phyloP scores from a whole-genome alignment of 2,113 vertebrate genomes.

The Xyrauchen texanus region DNA sequence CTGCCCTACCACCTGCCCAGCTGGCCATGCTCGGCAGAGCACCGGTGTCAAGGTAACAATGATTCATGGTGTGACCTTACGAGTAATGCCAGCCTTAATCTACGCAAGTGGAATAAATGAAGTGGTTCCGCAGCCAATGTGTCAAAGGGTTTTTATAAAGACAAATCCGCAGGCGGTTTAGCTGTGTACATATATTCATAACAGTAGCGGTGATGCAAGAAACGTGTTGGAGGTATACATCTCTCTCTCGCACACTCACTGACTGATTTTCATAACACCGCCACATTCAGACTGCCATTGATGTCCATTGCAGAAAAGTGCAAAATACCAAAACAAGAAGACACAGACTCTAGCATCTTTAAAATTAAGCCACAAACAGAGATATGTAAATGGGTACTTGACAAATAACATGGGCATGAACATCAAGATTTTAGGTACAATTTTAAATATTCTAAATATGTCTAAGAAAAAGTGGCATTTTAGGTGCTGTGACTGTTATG shows the following conservation, averaged over 20 bases:
- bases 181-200: slow-evolving; percentile 77
- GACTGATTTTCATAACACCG: slow-evolving; percentile 48
- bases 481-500: too few relatives aligned
- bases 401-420: too few relatives aligned
- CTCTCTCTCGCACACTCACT: slow-evolving; percentile 26
- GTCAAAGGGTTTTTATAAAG: slow-evolving; percentile 78
- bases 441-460: too few relatives aligned
- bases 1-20: slow-evolving; percentile 51
- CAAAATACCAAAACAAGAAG: too few relatives aligned
- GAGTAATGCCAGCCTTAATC: slow-evolving; percentile 83
- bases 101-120: slow-evolving; percentile 82
- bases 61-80: slow-evolving; percentile 83
- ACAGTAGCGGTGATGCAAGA: slow-evolving; percentile 65
- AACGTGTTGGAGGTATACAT: slow-evolving; percentile 55
- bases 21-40: slow-evolving; percentile 64
- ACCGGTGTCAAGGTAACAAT: slow-evolving; percentile 75
- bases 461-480: too few relatives aligned
- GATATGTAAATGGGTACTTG: too few relatives aligned
- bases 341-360: too few relatives aligned
- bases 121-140: slow-evolving; percentile 73
- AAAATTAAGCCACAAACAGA: too few relatives aligned
- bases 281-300: slow-evolving; percentile 48
- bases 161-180: slow-evolving; percentile 73
- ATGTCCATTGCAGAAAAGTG: slow-evolving; percentile 58
- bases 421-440: too few relatives aligned